Conservation (phyloP, 2,113 vertebrate genomes). For the Alethe diademata region DNA sequence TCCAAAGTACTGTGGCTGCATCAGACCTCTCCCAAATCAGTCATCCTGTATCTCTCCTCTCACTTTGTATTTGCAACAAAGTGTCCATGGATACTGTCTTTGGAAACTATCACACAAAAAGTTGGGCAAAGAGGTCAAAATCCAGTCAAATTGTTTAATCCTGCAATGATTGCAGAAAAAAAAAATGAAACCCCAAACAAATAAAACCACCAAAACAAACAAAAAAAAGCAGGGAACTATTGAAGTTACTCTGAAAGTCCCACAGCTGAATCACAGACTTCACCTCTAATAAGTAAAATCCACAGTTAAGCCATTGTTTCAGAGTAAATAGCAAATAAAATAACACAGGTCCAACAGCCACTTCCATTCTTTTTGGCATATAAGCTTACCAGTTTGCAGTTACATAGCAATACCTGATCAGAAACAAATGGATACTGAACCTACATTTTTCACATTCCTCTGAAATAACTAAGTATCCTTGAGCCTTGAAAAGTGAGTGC, state of each 20-base stretch:
- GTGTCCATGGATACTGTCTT: background rate
- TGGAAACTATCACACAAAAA: background rate
- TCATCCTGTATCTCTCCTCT: background rate
- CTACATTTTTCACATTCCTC: background rate
- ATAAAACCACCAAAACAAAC: background rate
- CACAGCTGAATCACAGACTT: background rate
- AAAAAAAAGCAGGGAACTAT: background rate
- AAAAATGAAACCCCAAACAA: background rate
- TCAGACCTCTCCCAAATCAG: background rate
- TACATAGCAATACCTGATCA: background rate
- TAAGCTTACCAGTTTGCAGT: background rate
- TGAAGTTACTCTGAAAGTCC: background rate
- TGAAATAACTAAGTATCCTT: background rate
- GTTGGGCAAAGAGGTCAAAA: background rate
- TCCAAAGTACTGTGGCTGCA: background rate
- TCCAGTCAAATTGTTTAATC: background rate
- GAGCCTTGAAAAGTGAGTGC: background rate
- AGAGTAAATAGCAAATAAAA: background rate
- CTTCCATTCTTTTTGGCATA: background rate
- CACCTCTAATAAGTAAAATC: background rate
- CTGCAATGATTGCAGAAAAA: background rate
- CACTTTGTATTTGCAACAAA: background rate
- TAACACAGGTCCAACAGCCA: background rate
- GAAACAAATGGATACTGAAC: background rate
- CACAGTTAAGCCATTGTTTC: background rate